Percentiles rank a stretch among this genome's conserved stretches.
phyloP scores from a whole-genome alignment of 1,140 invertebrate genomes.

The Grapholita molesta region DNA sequence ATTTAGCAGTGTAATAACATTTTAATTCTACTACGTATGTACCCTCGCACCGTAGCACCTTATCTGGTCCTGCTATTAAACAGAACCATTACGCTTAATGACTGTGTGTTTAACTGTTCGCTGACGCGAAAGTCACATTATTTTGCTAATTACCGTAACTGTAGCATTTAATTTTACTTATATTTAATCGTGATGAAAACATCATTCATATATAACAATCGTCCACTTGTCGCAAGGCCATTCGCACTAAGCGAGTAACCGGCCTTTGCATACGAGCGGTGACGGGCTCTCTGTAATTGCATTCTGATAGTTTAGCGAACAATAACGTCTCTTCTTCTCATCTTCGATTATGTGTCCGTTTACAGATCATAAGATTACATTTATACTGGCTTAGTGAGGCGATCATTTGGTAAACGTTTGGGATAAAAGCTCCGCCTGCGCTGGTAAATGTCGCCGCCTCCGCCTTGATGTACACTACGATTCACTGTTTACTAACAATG shows the following conservation, averaged over 20 bases:
- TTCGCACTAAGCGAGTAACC: neutral
- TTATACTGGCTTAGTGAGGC: neutral
- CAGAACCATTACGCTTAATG: conserved; percentile 1
- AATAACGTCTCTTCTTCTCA: neutral
- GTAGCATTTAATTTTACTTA: conserved; percentile 3
- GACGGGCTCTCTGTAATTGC: neutral
- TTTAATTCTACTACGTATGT: neutral
- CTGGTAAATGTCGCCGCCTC: conserved; percentile 30
- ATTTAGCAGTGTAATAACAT: neutral
- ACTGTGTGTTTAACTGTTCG: neutral
- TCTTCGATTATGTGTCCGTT: neutral
- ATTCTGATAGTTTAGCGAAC: neutral
- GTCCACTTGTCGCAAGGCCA: conserved; percentile 17
- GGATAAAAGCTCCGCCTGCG: neutral
- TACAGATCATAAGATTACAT: neutral
- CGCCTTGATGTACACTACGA: conserved; percentile 14
- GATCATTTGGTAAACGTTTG: neutral
- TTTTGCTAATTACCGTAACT: neutral
- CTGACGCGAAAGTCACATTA: neutral
- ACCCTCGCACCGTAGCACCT: neutral
- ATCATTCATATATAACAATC: conserved; percentile 10
- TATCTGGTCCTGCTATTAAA: neutral
- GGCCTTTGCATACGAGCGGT: conserved; percentile 3
- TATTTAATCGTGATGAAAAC: conserved; percentile 2
- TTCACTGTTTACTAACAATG: conserved; percentile 34